Base-by-base conservation (phyloP, 1,140 invertebrate species). In the Drosophila albomicans region DNA sequence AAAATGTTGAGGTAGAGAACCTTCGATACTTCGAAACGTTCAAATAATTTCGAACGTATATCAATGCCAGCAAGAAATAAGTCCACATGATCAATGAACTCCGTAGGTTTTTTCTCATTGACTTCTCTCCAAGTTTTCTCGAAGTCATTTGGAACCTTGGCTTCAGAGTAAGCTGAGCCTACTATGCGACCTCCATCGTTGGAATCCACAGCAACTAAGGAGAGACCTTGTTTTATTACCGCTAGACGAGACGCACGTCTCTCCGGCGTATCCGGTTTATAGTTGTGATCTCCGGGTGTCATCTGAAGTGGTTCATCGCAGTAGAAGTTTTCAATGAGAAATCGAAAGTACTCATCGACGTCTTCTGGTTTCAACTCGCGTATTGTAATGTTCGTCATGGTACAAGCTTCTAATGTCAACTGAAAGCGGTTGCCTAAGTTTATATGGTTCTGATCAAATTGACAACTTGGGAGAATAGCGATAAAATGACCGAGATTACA, bases 1-100 rank as follows among this genome's bases (percentile, higher is more conserved):
- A 82, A 52, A 48, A 82, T 82, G 6, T 77, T 75, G 2, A 87
- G 63, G 41, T 88, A 87, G 0, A 87, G 56, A 3, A 73, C 69
- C 3, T 66, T 54, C 1, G 66, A 2, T 0, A 82, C 66, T 1
- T 49, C 32, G 41, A 41, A 88, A 7, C 35, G 67, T 13, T 63
- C 25, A 45, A 88, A 87, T 41, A 80, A n/a, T 7, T 74, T 62
- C 1, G 84, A 73, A 5, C 48, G 48, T 6, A 13, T 8, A 11
- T 87, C 84, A 8, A 88, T 10, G 0, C 62, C 20, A 5, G 84
- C 46, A 3, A 87, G 64, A 3, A 89, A 68, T 15, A 88, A 69
- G 32, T 75, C 69, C 30, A 70, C 70, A 87, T 0, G 78, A 75
- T 2, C 76, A 8, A 80, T 28, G 1, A 82, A 43, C 1, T 7